Percentiles rank a stretch among this genome's conserved stretches.
phyloP scores from a whole-genome alignment of 2,888 invertebrate species.

The Thymelicus lineola region DNA sequence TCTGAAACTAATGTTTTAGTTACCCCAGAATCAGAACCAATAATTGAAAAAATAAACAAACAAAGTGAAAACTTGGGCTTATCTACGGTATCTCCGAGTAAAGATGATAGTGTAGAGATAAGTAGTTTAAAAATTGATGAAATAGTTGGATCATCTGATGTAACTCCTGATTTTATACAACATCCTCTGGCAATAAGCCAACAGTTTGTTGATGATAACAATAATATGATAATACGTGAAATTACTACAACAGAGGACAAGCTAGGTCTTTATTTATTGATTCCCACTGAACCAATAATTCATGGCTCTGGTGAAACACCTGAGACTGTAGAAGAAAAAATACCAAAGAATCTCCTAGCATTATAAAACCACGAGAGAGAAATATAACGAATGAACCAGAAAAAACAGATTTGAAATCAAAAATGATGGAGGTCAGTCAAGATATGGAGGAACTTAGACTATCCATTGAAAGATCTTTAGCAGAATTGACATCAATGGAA shows the following conservation, averaged over 20 bases:
- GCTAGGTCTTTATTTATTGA: slow-evolving; percentile 48
- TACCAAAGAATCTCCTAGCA: slow-evolving; percentile 47
- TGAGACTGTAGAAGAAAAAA: slow-evolving; percentile 48
- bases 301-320: slow-evolving; percentile 61
- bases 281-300: slow-evolving; percentile 55
- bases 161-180: slow-evolving; percentile 64
- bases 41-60: slow-evolving; percentile 2
- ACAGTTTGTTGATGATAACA: slow-evolving; percentile 62
- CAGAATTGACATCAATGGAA: slow-evolving; percentile 70
- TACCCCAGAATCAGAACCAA: slow-evolving; percentile 13
- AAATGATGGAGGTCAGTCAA: slow-evolving; percentile 76
- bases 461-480: slow-evolving; percentile 76
- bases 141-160: slow-evolving; percentile 54
- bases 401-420: slow-evolving; percentile 73
- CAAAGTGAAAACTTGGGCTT: slow-evolving; percentile 1
- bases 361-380: slow-evolving; percentile 45
- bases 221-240: slow-evolving; percentile 70
- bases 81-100: neutral
- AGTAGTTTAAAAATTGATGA: slow-evolving; percentile 51
- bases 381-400: slow-evolving; percentile 50
- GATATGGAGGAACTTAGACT: slow-evolving; percentile 75
- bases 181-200: slow-evolving; percentile 69
- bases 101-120: slow-evolving; percentile 10
- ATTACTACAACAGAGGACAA: slow-evolving; percentile 55
- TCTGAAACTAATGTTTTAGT: slow-evolving; percentile 3